Base-by-base conservation (phyloP, 2,113 vertebrate species). In the Lampris megalopsis region DNA sequence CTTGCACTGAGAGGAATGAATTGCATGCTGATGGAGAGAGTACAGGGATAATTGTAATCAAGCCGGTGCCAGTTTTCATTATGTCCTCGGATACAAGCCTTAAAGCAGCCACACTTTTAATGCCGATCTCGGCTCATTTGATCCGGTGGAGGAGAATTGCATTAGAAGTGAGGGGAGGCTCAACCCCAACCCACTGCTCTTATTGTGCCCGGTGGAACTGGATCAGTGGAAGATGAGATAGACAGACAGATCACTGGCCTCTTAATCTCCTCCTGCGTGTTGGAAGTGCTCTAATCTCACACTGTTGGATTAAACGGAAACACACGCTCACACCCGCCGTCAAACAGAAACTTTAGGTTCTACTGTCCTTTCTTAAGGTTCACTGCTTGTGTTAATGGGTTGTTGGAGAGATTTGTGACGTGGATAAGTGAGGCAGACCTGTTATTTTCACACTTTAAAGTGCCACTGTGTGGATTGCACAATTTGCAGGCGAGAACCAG, bases 31-130 rank as follows among this genome's bases (percentile, higher is more conserved):
- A 90, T 87, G 84, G 82, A 87, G 81, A 73, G 76, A 77, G 79
- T 59, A 40, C 53, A 63, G 71, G 77, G 76, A 87, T 91, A 86
- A 92, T 91, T 91, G 83, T 90, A 93, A 93, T 93, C 90, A 89
- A 88, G 79, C 77, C 4, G 63, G 42, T 86, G 90, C 84, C 89
- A 86, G 87, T 91, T 89, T 85, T 85, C 84, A 88, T 91, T 80
- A 81, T 10, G 54, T 65, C 52, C 68, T 65, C 72, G 47, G 68
- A 82, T 45, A 2, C 65, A 1, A 49, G 66, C 76, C 62, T 59
- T 9, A 42, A 10, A 64, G 60, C 9, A 11, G 77, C 69, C 62
- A 72, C 49, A 35, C 54, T 38, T 13, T 52, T 84, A 79, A 86
- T 72, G 78, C 74, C 24, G 77, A 66, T 7, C 69, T 68, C 83